These are phyloP conservation scores for Beris chalybata DNA, from an alignment of 2,888 invertebrate species.

Conservation along the genomic window DNA sequence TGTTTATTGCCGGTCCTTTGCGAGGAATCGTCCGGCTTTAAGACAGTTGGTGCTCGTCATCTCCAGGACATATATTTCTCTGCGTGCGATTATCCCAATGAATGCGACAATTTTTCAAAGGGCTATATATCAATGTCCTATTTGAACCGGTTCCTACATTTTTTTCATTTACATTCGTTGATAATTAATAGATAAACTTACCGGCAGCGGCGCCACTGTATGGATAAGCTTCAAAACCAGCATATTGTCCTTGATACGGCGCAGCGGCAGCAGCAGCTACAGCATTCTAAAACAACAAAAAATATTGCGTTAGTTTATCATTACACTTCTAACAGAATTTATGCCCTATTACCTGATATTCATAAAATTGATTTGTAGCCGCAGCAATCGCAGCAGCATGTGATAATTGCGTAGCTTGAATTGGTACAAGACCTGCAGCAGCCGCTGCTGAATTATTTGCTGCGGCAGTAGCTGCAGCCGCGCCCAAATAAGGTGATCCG, in stretches of 20 bases:
- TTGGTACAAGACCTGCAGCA: conserved; percentile 69
- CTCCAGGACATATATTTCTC: no score
- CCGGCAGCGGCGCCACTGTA: conserved; percentile 42
- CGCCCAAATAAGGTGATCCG: conserved; percentile 70
- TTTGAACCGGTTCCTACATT: no score
- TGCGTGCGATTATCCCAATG: no score
- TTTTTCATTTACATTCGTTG: no score
- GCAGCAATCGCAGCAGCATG: conserved; percentile 78
- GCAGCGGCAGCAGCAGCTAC: conserved; percentile 43
- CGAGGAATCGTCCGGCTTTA: no score
- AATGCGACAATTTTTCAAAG: no score
- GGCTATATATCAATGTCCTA: no score
- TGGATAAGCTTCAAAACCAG: conserved; percentile 44
- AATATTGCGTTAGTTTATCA: not conserved
- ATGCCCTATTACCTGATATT: conserved; percentile 63
- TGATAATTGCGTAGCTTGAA: conserved; percentile 66
- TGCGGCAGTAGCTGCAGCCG: conserved; percentile 57
- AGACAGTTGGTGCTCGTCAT: no score
- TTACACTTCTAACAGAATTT: not conserved
- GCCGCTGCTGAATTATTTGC: conserved; percentile 43
- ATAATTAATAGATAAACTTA: conserved; percentile 12
- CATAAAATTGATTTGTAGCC: conserved; percentile 77
- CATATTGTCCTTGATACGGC: conserved; percentile 43
- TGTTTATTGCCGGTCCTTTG: no score
- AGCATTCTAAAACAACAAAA: conserved; percentile 39